Conservation (phyloP, 1,140 invertebrate species). For the Heliconius melpomene region DNA sequence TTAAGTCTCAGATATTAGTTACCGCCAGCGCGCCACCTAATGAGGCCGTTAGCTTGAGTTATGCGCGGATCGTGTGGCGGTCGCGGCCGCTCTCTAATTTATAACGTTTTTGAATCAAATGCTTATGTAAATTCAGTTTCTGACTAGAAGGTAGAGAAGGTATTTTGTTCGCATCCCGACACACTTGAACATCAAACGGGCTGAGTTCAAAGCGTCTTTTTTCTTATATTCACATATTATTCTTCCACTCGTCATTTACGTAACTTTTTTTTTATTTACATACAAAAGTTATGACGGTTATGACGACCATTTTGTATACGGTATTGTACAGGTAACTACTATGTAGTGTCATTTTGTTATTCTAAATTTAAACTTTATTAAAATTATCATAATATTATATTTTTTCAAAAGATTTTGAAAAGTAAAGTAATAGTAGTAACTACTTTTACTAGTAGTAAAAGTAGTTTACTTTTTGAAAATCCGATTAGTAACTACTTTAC, state of each 20-base stretch:
- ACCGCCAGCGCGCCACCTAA: constrained; percentile 60
- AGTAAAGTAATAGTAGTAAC: no score
- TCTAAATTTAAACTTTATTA: no score
- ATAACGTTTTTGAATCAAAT: constrained; percentile 63
- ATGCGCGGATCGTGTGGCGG: constrained; percentile 52
- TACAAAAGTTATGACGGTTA: constrained; percentile 49
- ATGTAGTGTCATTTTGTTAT: no score
- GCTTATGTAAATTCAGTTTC: constrained; percentile 62
- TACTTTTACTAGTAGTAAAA: no score
- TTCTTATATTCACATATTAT: constrained; percentile 68
- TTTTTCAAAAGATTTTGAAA: no score
- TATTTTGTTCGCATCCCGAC: constrained; percentile 59
- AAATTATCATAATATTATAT: no score
- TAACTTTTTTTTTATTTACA: constrained; percentile 60
- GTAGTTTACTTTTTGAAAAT: no score
- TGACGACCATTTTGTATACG: constrained; percentile 16
- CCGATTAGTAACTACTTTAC: no score
- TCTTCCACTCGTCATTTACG: constrained; percentile 52
- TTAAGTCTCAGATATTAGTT: constrained; percentile 71
- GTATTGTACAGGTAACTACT: no score
- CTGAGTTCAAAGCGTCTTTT: constrained; percentile 65
- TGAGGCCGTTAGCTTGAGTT: constrained; percentile 61
- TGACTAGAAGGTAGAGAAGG: constrained; percentile 50
- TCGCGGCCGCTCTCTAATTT: constrained; percentile 57
- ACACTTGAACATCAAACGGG: constrained; percentile 69